phyloP scores from a whole-genome alignment of 1,140 invertebrate species.

The Eufriesea mexicana region DNA sequence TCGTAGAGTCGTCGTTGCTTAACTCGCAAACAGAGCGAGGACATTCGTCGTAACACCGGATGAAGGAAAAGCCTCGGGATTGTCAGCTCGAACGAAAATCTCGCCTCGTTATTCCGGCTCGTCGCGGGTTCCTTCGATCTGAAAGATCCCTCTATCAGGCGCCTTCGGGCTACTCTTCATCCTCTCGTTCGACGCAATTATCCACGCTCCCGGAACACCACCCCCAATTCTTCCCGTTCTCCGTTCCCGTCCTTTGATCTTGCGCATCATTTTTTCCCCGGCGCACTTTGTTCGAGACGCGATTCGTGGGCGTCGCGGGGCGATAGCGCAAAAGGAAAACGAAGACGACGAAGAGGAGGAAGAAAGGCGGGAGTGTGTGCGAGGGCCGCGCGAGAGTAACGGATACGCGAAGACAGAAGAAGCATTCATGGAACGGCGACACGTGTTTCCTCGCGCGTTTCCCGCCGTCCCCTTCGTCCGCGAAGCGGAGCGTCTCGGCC shows the following conservation, averaged over 20 bases:
- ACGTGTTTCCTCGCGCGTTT: slow-evolving; percentile 39
- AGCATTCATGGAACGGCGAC: slow-evolving; percentile 48
- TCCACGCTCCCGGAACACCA: slow-evolving; percentile 11
- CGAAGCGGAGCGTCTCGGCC: not conserved
- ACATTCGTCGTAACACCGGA: not conserved
- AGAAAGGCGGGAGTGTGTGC: not conserved
- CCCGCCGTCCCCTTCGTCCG: too few species aligned
- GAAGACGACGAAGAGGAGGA: not conserved
- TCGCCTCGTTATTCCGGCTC: too few species aligned
- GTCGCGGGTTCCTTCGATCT: too few species aligned
- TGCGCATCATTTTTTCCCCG: slow-evolving; percentile 4
- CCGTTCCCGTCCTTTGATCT: slow-evolving; percentile 23
- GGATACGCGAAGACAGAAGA: slow-evolving; percentile 36
- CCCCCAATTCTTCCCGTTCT: too few species aligned
- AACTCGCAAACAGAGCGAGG: too few species aligned
- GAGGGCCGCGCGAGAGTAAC: not conserved
- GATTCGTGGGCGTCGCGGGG: slow-evolving; percentile 25
- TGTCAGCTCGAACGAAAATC: too few species aligned
- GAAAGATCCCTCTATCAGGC: too few species aligned
- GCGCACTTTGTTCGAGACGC: slow-evolving; percentile 36
- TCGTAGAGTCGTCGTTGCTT: not conserved
- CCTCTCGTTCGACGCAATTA: too few species aligned
- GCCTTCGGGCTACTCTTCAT: too few species aligned
- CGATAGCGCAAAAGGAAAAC: not conserved
- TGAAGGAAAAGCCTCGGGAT: too few species aligned